These are phyloP conservation scores for Lepilemur ruficaudatus DNA, from an alignment of 2,797 vertebrate species.

Conservation along the genomic window DNA sequence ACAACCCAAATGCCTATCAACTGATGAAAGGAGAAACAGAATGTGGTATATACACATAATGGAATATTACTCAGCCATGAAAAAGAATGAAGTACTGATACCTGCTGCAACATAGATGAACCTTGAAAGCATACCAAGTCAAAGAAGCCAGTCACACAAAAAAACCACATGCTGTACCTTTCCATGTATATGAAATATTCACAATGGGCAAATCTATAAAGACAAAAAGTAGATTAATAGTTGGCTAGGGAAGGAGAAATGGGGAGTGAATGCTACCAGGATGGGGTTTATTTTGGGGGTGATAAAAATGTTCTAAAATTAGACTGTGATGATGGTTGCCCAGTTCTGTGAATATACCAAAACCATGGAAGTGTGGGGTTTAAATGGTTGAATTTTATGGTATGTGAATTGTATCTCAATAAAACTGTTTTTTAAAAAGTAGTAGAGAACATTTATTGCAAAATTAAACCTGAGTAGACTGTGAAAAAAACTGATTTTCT, in stretches of 20 bases:
- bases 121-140: not conserved
- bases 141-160: not conserved
- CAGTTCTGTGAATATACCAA: not conserved
- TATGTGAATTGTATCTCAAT: not conserved
- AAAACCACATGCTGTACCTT: not conserved
- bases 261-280: not conserved
- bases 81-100: not conserved
- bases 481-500: not conserved
- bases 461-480: not conserved
- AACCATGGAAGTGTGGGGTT: not conserved
- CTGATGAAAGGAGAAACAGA: not conserved
- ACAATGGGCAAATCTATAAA: not conserved
- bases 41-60: not conserved
- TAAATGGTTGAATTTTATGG: not conserved
- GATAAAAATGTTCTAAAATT: constrained; percentile 17
- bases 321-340: not conserved
- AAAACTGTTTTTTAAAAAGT: not conserved
- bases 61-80: not conserved
- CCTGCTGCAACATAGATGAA: not conserved
- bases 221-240: not conserved
- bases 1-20: not conserved
- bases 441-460: not conserved
- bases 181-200: not conserved
- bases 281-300: not conserved
- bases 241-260: not conserved